phyloP scores from a whole-genome alignment of 53 echinoderm and acorn worm species.

The Echinarachnius parma region DNA sequence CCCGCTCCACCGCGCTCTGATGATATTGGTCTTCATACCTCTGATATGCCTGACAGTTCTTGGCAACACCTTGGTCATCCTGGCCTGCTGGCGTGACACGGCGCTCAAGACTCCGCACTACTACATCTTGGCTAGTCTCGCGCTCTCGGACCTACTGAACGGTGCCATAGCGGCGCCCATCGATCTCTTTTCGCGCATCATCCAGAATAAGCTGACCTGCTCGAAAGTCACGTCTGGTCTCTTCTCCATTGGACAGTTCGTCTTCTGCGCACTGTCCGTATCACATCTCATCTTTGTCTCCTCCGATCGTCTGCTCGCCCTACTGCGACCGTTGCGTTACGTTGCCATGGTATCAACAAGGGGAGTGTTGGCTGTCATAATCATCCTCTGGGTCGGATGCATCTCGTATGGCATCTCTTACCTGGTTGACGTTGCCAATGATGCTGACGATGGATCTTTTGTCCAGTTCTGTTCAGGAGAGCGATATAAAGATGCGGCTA shows the following conservation, averaged over 20 bases:
- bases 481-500: neutral
- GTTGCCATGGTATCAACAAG: conserved; percentile 3
- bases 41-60: neutral
- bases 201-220: conserved; percentile 15
- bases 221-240: conserved; percentile 17
- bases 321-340: conserved; percentile 17
- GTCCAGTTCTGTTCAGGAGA: conserved; percentile 27
- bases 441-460: conserved; percentile 5
- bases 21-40: conserved; percentile 11
- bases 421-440: neutral
- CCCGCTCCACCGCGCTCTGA: conserved; percentile 7
- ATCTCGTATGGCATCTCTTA: conserved; percentile 11
- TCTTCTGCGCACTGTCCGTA: conserved; percentile 5
- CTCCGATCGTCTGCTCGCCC: conserved; percentile 8
- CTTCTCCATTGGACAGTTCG: conserved; percentile 19
- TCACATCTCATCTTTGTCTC: conserved; percentile 17
- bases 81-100: neutral
- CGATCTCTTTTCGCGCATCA: conserved; percentile 11
- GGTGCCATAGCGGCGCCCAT: conserved; percentile 10
- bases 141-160: conserved; percentile 10
- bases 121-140: conserved; percentile 6
- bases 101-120: conserved; percentile 4
- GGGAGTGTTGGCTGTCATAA: neutral
- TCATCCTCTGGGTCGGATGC: neutral
- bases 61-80: conserved; percentile 5